Evolutionary conservation across 2,888 invertebrate species (phyloP), one percentile per base, ranked within the genome.

Genomic region (Orchesella flavescens): DNA sequence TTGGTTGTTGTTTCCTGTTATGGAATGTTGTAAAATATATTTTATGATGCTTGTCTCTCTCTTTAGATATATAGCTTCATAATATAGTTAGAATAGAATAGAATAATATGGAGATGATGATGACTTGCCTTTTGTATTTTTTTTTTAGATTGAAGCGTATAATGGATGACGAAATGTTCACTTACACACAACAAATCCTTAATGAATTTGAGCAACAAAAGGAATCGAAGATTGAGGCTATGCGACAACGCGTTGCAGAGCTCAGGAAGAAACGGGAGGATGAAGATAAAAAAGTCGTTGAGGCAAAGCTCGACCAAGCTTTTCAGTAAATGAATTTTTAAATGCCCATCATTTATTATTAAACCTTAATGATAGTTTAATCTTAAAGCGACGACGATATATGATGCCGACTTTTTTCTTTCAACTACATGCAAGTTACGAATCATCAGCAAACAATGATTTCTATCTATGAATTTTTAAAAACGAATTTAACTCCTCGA

Each of bases 151-250:
- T 88, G 49, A 85, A 84, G 61, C 65, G 69, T 13, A 43, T 86
- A 49, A 81, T 88, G 81, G 86, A 87, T 43, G 84, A 87, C 53
- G 88, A 88, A 59, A 83, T 83, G 66, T 81, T 81, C 34, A 46
- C 21, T 1, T 84, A 80, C 72, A 73, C 75, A 24, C 74, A 82
- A 61, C 73, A 88, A 46, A 84, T 87, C n/a, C 69, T 75, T 23
- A 44, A 73, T 24, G 69, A 82, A 13, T 84, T 85, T 76, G 84
- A 85, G 15, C 75, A 72, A 75, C 76, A 84, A 53, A 66, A 85
- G 53, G 84, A 86, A 5, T 81, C 86, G 49, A 84, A 84, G 75
- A 73, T 87, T 57, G 85, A 87, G 17, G 76, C 82, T 13, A 87
- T 87, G 88, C 71, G 86, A 63, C 55, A 75, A 43, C 83, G 86